Conservation (phyloP, 2,888 invertebrate species). For the Drosophila neotestacea region DNA sequence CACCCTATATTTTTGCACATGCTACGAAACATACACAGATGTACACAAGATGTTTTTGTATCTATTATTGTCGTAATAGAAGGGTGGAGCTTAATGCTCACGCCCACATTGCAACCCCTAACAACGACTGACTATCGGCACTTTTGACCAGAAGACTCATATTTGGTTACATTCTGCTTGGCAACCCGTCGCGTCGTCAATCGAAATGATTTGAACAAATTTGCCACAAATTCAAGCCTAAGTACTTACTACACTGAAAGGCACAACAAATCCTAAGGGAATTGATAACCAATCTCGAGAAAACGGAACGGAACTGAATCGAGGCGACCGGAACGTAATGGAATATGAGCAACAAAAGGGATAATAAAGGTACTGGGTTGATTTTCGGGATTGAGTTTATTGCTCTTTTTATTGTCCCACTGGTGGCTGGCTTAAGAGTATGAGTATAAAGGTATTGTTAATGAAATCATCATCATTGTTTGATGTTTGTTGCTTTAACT, state of each 20-base stretch:
- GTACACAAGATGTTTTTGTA: conserved; percentile 14
- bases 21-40: conserved; percentile 17
- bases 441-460: conserved; percentile 16
- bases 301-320: conserved; percentile 6
- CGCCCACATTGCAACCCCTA: conserved; percentile 51
- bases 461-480: conserved; percentile 30
- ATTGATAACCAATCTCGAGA: conserved; percentile 54
- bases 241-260: conserved; percentile 39
- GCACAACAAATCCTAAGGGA: conserved; percentile 50
- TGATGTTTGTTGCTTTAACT: conserved; percentile 10
- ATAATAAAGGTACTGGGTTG: conserved; percentile 9
- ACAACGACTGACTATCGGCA: conserved; percentile 5
- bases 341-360: conserved; percentile 7
- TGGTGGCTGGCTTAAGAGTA: conserved; percentile 23
- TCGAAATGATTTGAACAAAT: conserved; percentile 59
- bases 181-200: conserved; percentile 20
- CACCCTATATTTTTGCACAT: conserved; percentile 5
- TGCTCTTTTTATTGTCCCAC: conserved; percentile 50
- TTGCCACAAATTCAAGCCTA: conserved; percentile 61
- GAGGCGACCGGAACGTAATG: background rate
- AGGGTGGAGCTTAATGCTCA: conserved; percentile 40
- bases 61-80: conserved; percentile 1
- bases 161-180: conserved; percentile 26
- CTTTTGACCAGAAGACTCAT: conserved; percentile 29
- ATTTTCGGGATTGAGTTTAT: conserved; percentile 25